phyloP scores from a whole-genome alignment of 2,888 invertebrate species.

The Syrista parreyssii region DNA sequence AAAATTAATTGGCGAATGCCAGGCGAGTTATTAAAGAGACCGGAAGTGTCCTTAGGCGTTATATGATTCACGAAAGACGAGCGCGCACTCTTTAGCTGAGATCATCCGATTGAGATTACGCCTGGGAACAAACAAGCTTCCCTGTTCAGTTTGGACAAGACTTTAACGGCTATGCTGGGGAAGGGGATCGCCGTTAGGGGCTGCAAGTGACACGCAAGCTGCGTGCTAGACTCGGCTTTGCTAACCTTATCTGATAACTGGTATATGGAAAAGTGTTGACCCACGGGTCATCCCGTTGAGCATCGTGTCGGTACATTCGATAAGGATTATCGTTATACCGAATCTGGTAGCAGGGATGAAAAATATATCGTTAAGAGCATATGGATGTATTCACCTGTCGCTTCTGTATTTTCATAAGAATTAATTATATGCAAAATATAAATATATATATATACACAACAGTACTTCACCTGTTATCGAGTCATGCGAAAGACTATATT shows the following conservation, averaged over 20 bases:
- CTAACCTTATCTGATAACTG: conserved; percentile 40
- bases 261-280: conserved; percentile 19
- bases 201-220: conserved; percentile 21
- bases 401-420: neutral
- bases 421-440: neutral
- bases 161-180: conserved; percentile 11
- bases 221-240: conserved; percentile 12
- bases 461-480: too few relatives aligned
- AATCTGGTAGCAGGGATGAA: neutral
- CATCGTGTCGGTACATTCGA: neutral
- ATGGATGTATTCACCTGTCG: neutral
- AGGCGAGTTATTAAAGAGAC: neutral
- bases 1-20: conserved; percentile 1
- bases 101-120: conserved; percentile 21
- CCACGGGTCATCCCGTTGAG: neutral
- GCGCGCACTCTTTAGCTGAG: neutral
- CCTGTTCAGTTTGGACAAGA: conserved; percentile 17
- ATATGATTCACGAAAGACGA: neutral
- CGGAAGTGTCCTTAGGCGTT: neutral
- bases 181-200: conserved; percentile 11
- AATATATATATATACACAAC: neutral
- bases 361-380: neutral
- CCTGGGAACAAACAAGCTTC: conserved; percentile 21
- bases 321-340: neutral
- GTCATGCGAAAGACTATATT: too few relatives aligned